A percentile compares a stretch with the other conserved stretches of the same genome.
phyloP scores from a whole-genome alignment of 2,888 invertebrate genomes.

The Girardia tigrina region DNA sequence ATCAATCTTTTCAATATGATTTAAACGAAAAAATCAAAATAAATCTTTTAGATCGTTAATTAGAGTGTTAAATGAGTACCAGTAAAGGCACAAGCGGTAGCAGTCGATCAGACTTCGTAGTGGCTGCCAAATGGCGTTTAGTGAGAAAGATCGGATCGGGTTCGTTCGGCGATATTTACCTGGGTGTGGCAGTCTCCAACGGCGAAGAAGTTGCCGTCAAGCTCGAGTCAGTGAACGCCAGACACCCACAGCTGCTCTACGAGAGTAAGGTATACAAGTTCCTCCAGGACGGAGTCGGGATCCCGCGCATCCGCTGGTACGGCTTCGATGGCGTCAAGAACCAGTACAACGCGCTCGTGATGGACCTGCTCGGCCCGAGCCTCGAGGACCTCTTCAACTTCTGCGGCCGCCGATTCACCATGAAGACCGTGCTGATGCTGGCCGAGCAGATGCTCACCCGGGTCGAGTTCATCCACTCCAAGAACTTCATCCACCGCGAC shows the following conservation, averaged over 20 bases:
- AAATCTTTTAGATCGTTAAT: no score
- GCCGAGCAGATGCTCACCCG: slow-evolving; percentile 59
- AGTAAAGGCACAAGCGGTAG: slow-evolving; percentile 20
- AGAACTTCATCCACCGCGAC: slow-evolving; percentile 50
- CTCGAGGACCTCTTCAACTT: slow-evolving; percentile 94
- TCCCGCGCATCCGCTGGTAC: slow-evolving; percentile 41
- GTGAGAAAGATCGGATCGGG: slow-evolving; percentile 51
- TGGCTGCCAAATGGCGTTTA: slow-evolving; percentile 45
- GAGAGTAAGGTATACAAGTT: slow-evolving; percentile 54
- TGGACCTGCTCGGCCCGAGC: slow-evolving; percentile 89
- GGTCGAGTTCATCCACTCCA: slow-evolving; percentile 36
- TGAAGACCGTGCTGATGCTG: slow-evolving; percentile 93
- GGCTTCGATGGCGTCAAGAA: slow-evolving; percentile 37
- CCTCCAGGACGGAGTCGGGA: slow-evolving; percentile 47
- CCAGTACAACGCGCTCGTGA: slow-evolving; percentile 69
- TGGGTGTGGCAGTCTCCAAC: slow-evolving; percentile 51
- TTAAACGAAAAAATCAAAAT: no score
- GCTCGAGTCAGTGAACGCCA: slow-evolving; percentile 52
- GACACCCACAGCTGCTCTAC: slow-evolving; percentile 54
- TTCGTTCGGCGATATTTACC: slow-evolving; percentile 52
- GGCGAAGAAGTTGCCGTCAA: slow-evolving; percentile 54
- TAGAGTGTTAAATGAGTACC: slow-evolving; percentile 23
- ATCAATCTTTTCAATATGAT: no score
- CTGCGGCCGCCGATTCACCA: slow-evolving; percentile 86
- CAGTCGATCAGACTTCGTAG: slow-evolving; percentile 35